Evolutionary conservation across 2,797 vertebrate species (phyloP).

Genomic region (Cynodonichthys magdalenae): DNA sequence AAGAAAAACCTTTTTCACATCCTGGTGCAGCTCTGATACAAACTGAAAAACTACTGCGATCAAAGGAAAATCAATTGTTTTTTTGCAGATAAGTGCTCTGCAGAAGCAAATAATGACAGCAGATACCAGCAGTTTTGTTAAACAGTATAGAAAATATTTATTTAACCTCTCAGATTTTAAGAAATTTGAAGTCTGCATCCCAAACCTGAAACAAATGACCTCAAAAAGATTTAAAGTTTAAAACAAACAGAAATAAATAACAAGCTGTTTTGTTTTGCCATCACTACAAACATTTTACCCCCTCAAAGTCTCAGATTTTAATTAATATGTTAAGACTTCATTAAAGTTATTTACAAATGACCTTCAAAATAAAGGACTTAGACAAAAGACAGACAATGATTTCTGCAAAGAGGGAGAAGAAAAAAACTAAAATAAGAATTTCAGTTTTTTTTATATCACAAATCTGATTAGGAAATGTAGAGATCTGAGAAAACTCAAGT

Average conservation of each 20-base stretch:
- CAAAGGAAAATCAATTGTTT: slow-evolving; percentile 31
- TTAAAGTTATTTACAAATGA: background rate
- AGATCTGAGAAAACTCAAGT: too few relatives aligned
- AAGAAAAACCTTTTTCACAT: background rate
- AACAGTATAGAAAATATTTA: background rate
- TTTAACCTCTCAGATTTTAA: too few relatives aligned
- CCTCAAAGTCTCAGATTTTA: background rate
- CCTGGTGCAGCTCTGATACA: slow-evolving; percentile 5
- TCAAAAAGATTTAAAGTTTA: too few relatives aligned
- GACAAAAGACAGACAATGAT: background rate
- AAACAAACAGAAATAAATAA: too few relatives aligned
- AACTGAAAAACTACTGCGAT: slow-evolving; percentile 2
- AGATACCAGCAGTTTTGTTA: background rate
- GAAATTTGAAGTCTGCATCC: too few relatives aligned
- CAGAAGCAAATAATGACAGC: background rate
- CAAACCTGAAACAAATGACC: too few relatives aligned
- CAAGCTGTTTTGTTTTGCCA: too few relatives aligned
- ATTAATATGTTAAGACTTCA: background rate
- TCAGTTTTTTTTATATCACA: too few relatives aligned
- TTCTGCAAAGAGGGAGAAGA: background rate
- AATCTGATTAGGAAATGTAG: too few relatives aligned
- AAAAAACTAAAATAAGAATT: too few relatives aligned
- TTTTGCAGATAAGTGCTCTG: background rate
- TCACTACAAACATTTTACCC: too few relatives aligned
- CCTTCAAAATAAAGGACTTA: background rate